Conservation (phyloP, 2,113 vertebrate species). For the Phylloscopus whistleri region DNA sequence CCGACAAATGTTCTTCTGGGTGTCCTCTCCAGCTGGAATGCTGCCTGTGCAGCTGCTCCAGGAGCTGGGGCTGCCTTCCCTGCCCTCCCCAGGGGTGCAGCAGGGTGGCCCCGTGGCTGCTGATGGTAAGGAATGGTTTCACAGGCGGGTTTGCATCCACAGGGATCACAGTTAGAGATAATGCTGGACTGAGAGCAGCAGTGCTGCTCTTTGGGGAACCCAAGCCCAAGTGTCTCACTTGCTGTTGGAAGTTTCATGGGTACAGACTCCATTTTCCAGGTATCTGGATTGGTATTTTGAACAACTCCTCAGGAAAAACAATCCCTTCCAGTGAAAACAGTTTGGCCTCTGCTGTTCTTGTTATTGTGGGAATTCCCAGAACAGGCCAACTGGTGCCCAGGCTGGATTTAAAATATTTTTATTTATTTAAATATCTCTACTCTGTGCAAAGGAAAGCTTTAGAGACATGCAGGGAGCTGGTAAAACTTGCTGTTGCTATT, state of each 20-base stretch:
- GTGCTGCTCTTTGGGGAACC: background rate
- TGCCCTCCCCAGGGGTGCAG: background rate
- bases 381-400: background rate
- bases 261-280: background rate
- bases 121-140: rapidly evolving
- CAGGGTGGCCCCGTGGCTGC: background rate
- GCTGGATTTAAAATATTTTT: background rate
- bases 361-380: background rate
- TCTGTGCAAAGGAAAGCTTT: background rate
- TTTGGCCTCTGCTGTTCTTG: background rate
- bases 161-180: rapidly evolving
- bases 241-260: background rate
- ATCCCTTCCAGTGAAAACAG: rapidly evolving
- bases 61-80: background rate
- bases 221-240: rapidly evolving
- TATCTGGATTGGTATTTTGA: background rate
- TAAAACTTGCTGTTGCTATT: rapidly evolving
- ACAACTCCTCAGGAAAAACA: background rate
- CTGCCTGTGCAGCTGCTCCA: background rate
- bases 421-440: too few relatives aligned
- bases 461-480: background rate
- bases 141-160: rapidly evolving
- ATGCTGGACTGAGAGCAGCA: rapidly evolving
- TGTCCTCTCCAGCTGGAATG: background rate
- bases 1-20: rapidly evolving